Conservation (phyloP, 2,113 vertebrate genomes). For the Aldabrachelys gigantea region DNA sequence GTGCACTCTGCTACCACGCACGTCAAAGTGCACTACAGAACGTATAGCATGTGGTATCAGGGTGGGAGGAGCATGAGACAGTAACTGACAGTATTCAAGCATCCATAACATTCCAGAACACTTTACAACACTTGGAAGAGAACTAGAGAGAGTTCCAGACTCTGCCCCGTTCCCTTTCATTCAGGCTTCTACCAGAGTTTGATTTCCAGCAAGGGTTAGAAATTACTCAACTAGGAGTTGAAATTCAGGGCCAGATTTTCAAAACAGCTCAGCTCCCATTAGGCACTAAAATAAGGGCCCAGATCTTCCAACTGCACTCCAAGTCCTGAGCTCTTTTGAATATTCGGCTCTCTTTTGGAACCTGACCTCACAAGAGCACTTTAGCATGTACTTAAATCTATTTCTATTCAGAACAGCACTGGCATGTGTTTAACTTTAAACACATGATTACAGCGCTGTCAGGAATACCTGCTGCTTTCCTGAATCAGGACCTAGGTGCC, state of each 20-base stretch:
- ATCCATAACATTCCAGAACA: too few species aligned
- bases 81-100: accelerated
- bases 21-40: not conserved
- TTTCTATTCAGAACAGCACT: not conserved
- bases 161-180: accelerated
- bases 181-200: not conserved
- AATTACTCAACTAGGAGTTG: not conserved
- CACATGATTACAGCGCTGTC: accelerated
- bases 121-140: accelerated
- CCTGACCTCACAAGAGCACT: not conserved
- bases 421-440: accelerated
- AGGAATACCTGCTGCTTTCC: not conserved
- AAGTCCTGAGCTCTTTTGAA: not conserved
- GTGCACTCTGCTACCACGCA: not conserved
- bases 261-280: not conserved
- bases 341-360: not conserved
- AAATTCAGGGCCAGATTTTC: not conserved
- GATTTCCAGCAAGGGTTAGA: not conserved
- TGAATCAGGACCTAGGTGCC: not conserved
- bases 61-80: not conserved
- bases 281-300: not conserved
- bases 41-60: not conserved
- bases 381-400: not conserved
- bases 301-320: not conserved
- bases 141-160: accelerated